Evolutionary conservation across 23 tunicate species (phyloP).

Genomic region (Ascidia mentula): DNA sequence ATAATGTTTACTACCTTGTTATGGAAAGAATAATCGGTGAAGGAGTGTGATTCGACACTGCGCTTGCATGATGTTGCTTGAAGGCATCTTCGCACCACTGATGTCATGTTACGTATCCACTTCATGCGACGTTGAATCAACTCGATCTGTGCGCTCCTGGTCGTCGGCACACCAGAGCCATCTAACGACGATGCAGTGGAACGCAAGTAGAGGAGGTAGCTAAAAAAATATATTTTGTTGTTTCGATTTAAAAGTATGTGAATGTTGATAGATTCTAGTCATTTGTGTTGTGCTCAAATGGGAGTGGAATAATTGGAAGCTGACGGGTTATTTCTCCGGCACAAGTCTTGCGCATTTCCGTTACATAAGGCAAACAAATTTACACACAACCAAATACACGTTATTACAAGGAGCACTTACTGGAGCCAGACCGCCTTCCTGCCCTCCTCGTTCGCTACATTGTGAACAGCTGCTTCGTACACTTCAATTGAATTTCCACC

Average conservation of each 20-base stretch:
- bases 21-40: conserved; percentile 46
- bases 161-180: neutral
- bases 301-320: too few species aligned
- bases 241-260: too few species aligned
- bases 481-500: conserved; percentile 1
- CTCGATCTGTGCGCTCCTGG: neutral
- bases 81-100: conserved; percentile 45
- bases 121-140: neutral
- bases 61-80: conserved; percentile 23
- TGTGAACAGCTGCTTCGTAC: conserved; percentile 48
- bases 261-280: too few species aligned
- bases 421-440: conserved; percentile 42
- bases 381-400: too few species aligned
- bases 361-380: too few species aligned
- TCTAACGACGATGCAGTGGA: conserved; percentile 19
- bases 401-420: too few species aligned
- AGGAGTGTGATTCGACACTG: neutral
- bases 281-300: too few species aligned
- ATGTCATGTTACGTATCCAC: conserved; percentile 31
- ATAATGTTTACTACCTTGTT: too few species aligned
- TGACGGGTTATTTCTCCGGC: too few species aligned
- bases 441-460: conserved; percentile 14
- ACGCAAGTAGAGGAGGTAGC: conserved; percentile 37
- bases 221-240: neutral
- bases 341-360: too few species aligned